Conservation (phyloP, 2,113 vertebrate genomes). For the Tursiops truncatus region DNA sequence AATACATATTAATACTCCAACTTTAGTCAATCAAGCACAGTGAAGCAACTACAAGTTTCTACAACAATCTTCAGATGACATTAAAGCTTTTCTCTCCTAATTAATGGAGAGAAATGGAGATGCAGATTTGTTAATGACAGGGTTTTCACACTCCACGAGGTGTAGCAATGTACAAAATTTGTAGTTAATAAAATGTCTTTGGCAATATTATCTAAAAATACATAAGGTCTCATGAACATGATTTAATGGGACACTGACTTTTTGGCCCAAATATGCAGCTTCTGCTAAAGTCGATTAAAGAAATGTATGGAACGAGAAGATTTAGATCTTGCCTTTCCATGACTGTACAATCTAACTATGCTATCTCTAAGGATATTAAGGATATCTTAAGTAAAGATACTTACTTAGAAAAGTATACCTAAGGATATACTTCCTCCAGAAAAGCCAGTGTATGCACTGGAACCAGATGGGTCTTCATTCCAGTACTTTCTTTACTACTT, state of each 20-base stretch:
- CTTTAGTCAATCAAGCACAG: background rate
- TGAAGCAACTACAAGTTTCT: background rate
- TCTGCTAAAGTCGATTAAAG: background rate
- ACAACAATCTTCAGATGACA: background rate
- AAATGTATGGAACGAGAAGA: background rate
- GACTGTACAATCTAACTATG: background rate
- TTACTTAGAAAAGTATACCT: no score
- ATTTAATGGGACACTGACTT: background rate
- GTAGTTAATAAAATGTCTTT: background rate
- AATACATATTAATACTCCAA: background rate
- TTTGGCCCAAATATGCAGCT: background rate
- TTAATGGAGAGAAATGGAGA: slow-evolving; percentile 7
- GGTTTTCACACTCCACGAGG: background rate
- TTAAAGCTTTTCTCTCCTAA: background rate
- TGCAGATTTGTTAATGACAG: background rate
- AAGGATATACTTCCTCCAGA: background rate
- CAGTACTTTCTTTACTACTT: background rate
- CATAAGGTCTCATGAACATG: background rate
- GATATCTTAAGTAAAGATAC: no score
- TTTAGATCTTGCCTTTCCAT: background rate
- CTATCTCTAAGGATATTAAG: background rate
- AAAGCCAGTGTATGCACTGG: background rate
- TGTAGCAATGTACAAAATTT: background rate
- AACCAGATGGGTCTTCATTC: background rate
- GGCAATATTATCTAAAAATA: background rate